Base-by-base conservation (phyloP, 2,888 invertebrate genomes). In the Xestia c-nigrum region DNA sequence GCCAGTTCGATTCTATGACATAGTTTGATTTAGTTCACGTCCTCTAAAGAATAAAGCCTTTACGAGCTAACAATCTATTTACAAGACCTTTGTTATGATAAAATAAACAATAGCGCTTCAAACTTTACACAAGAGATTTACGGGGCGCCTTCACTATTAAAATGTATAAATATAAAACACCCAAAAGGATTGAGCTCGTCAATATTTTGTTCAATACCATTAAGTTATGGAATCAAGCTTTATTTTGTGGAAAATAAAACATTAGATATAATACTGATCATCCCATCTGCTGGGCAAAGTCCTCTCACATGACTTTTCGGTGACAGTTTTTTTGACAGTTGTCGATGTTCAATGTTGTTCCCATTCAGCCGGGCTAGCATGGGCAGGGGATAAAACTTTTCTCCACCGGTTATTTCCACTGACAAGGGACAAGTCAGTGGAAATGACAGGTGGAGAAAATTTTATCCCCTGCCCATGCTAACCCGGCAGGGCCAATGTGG, bases 81-180 rank as follows among this genome's bases (percentile, higher is more conserved):
- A 79, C 16, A 46, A 57, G 16, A 10, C 50, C 57, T 82, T 64
- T 81, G 46, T 79, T 40, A 69, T 81, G 40, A 72, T 68, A 72
- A 61, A 72, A 59, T 57, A 83, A 69, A 6, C 61, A 69, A 69
- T 63, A 66, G 38, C 21, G 43, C 24, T 69, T 67, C 63, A 69
- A 69, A 69, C 5, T 81, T 68, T 47, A 21, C 12, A 59, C n/a
- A 72, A 72, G 38, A 55, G 21, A 71, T 50, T 75, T 46, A 65
- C 10, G 47, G n/a, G 59, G 40, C 47, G 2, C 21, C 61, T 24
- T 52, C 31, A 38, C 24, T 46, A 47, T 38, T n/a, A 46, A 80
- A 68, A 64, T 46, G 3, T 79, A 46, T 46, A 40, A 31, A 71
- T 79, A 46, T 52, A 46, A 24, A 72, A 72, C 12, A 16, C 14